Conservation (phyloP, 2,888 invertebrate genomes). For the Volucella inanis region DNA sequence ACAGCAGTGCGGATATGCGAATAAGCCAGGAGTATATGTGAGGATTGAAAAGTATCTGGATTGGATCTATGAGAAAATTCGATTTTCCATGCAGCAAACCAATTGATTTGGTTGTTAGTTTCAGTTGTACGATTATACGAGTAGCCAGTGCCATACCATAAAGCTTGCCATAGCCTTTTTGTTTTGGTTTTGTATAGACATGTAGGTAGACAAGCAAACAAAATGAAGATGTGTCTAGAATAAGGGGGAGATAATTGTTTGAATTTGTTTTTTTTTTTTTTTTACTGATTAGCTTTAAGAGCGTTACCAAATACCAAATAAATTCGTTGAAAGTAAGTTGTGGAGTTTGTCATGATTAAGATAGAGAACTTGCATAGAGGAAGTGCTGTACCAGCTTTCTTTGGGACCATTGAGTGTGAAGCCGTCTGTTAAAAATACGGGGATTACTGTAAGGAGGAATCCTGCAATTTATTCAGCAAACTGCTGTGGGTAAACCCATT, state of each 20-base stretch:
- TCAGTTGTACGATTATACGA: neutral
- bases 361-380: no score
- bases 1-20: constrained; percentile 88
- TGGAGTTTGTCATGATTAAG: no score
- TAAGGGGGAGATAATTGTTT: neutral
- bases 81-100: constrained; percentile 77
- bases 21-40: constrained; percentile 90
- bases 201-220: constrained; percentile 19
- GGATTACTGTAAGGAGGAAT: no score
- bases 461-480: no score
- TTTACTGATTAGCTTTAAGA: neutral
- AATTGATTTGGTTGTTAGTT: constrained; percentile 9
- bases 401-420: no score
- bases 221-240: constrained; percentile 4
- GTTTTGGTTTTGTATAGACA: neutral
- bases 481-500: no score
- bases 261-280: neutral
- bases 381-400: no score
- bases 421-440: no score
- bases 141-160: constrained; percentile 10
- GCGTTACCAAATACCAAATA: no score
- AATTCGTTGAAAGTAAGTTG: no score
- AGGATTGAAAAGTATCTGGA: constrained; percentile 86
- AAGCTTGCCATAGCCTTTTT: constrained; percentile 35
- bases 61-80: constrained; percentile 87